Evolutionary conservation across 2,113 vertebrate genomes (phyloP), one percentile per base, ranked within the genome.

Genomic region (Prolemur simus): DNA sequence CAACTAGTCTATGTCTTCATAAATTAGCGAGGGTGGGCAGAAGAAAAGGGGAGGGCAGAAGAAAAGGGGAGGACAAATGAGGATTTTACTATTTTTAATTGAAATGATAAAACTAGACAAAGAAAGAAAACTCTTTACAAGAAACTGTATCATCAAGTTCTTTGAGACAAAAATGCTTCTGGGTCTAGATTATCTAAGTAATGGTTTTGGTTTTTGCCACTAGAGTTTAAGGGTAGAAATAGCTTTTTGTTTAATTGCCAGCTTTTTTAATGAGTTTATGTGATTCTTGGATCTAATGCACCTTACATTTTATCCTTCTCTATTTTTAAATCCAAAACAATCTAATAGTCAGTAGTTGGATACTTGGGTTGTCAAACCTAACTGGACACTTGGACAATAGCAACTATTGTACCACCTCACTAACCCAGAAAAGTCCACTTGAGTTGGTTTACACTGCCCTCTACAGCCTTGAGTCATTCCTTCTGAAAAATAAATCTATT

Each of bases 401-500:
- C 69, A 90, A 58, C 68, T 60, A 42, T 2, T 32, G 3, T 1
- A 74, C 34, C 1, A 74, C 39, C 27, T 87, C 83, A 37, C 63
- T 42, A 71, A 49, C 21, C 9, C 60, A 96, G n/a, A 39, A 83
- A 87, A 71, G 52, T 60, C 32, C 29, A 39, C 54, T 94, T 93
- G 34, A 85, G 71, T 60, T 97, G 76, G 87, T 52, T 74, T 85
- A 96, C 54, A 97, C 93, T 98, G 97, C 96, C 98, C 97, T 94
- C 97, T 97, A 88, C 86, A 97, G 97, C 80, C 87, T 20, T 78
- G 29, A 92, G 82, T 84, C 52, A 69, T 73, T 87, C 21, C 49
- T 83, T 80, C 74, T 87, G n/a, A 76, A 95, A 90, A 94, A n/a
- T 20, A 76, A 32, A 80, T 49, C 86, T 89, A 64, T 66, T 87